These are phyloP conservation scores for Podarcis raffonei DNA, from an alignment of 2,113 vertebrate species.

Conservation along the genomic window DNA sequence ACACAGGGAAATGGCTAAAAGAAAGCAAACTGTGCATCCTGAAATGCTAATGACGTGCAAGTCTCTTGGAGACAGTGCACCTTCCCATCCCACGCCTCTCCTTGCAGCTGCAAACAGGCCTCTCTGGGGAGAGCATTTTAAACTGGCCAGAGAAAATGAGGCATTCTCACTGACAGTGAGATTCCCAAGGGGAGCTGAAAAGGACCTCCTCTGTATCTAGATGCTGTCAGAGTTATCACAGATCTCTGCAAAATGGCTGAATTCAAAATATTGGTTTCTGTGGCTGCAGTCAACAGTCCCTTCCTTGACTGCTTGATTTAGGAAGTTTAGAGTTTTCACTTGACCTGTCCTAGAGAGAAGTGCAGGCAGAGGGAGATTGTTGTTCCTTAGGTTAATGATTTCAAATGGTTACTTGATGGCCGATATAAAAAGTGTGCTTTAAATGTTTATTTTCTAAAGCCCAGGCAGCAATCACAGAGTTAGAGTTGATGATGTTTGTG, in stretches of 20 bases:
- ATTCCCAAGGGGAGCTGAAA: neutral
- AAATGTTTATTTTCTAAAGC: neutral
- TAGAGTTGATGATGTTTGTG: neutral
- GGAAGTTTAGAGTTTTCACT: neutral
- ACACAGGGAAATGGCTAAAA: neutral
- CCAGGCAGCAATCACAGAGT: neutral
- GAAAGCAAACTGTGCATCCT: neutral
- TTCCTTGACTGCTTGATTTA: neutral
- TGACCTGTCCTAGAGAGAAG: neutral
- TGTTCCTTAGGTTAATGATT: neutral
- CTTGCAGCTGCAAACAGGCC: neutral
- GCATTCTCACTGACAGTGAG: neutral
- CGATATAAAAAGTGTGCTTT: neutral
- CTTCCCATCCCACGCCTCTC: neutral
- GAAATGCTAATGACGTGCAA: conserved; percentile 10
- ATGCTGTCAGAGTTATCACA: neutral
- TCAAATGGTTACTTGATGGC: neutral
- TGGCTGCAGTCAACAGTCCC: neutral
- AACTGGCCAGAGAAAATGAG: conserved; percentile 11
- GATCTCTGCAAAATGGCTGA: conserved; percentile 20
- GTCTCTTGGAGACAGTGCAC: neutral
- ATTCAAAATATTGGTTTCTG: neutral
- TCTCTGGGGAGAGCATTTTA: neutral
- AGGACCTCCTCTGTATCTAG: conserved; percentile 9
- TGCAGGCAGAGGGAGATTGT: neutral